A percentile compares a stretch with the other conserved stretches of the same genome.
Conservation (phyloP, 2,797 vertebrate species). For the Tachyglossus aculeatus region DNA sequence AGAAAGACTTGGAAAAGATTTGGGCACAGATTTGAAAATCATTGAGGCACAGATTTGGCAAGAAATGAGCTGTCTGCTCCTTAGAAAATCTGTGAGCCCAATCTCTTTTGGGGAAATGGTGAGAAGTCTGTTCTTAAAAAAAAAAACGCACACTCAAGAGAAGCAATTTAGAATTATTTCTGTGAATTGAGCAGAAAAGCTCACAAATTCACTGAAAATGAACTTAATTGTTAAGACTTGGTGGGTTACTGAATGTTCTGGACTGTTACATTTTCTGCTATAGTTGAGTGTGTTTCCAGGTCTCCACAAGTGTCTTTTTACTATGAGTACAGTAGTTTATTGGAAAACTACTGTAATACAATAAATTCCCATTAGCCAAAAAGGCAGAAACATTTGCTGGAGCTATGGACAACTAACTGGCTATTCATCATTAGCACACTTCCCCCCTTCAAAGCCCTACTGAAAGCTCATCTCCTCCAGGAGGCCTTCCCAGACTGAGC, state of each 20-base stretch:
- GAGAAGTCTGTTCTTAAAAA: slow-evolving; percentile 6
- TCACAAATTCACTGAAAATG: slow-evolving; percentile 52
- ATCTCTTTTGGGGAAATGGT: not conserved
- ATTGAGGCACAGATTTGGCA: not conserved
- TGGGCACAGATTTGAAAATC: not conserved
- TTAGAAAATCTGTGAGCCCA: not conserved
- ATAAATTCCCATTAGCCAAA: slow-evolving; percentile 68
- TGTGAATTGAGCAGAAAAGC: slow-evolving; percentile 32
- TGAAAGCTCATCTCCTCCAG: too few relatives aligned
- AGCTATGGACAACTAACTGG: slow-evolving; percentile 8
- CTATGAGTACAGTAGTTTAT: slow-evolving; percentile 31
- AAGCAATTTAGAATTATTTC: slow-evolving; percentile 17
- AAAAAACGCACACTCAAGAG: slow-evolving; percentile 20
- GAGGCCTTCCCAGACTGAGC: too few relatives aligned
- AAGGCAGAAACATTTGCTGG: slow-evolving; percentile 63
- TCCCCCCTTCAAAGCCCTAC: not conserved
- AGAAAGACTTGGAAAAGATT: not conserved
- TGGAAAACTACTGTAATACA: slow-evolving; percentile 60
- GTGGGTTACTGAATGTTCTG: slow-evolving; percentile 43
- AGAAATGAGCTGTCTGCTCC: not conserved
- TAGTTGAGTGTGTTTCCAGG: slow-evolving; percentile 49
- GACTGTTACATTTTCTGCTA: slow-evolving; percentile 46
- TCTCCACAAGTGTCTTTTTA: slow-evolving; percentile 59
- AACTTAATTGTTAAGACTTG: slow-evolving; percentile 54
- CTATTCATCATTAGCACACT: not conserved